Percentiles rank a stretch among this genome's conserved stretches.
These are phyloP conservation scores for Ormyrus rosae DNA, from an alignment of 2,888 invertebrate species.

Conservation along the genomic window DNA sequence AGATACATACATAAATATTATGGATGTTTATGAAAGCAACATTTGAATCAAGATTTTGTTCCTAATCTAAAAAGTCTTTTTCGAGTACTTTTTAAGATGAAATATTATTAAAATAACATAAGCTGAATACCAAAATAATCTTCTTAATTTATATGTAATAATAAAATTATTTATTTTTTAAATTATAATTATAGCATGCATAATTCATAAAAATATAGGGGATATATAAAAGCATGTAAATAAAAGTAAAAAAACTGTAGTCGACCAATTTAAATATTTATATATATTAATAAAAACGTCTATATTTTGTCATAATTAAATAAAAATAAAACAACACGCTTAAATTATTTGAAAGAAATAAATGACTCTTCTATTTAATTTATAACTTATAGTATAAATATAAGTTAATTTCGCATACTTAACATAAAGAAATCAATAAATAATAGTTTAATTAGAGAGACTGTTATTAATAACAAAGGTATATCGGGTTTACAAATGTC, in stretches of 20 bases:
- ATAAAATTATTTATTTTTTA: background rate
- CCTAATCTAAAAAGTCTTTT: background rate
- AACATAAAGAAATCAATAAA: conserved; percentile 21
- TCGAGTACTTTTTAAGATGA: background rate
- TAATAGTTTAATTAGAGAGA: conserved; percentile 36
- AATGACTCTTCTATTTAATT: background rate
- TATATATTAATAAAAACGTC: too few species aligned
- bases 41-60: conserved; percentile 1
- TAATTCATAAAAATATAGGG: background rate
- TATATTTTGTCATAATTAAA: too few species aligned
- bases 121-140: background rate
- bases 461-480: conserved; percentile 51
- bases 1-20: too few species aligned
- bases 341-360: background rate
- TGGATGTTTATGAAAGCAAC: conserved; percentile 2
- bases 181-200: background rate
- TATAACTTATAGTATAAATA: conserved; percentile 5
- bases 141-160: background rate
- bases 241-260: too few species aligned
- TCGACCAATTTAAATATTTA: too few species aligned
- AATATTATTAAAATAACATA: conserved; percentile 1
- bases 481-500: conserved; percentile 50
- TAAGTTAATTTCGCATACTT: background rate
- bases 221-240: too few species aligned
- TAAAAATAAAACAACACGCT: background rate